phyloP scores from a whole-genome alignment of 2,797 vertebrate species.

The Sebastes ruberrimus region DNA sequence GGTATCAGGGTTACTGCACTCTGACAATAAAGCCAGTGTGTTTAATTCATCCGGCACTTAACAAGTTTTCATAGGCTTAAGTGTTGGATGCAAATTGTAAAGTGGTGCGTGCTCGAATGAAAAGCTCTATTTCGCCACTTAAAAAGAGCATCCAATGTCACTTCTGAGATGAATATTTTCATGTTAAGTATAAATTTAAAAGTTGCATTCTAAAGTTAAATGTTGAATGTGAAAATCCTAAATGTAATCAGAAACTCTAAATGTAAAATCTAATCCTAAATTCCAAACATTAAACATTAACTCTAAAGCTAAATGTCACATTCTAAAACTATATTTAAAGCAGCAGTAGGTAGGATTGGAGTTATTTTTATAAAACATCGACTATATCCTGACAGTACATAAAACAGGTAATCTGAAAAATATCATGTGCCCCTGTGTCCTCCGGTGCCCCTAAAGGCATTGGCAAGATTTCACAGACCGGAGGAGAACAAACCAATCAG shows the following conservation, averaged over 20 bases:
- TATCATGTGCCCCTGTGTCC: no score
- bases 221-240: not conserved
- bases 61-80: conserved; percentile 15
- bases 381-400: no score
- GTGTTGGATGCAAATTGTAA: not conserved
- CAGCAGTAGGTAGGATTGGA: no score
- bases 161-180: not conserved
- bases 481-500: no score
- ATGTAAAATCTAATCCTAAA: not conserved
- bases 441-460: no score
- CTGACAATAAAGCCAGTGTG: conserved; percentile 49
- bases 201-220: not conserved
- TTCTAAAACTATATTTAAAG: not conserved
- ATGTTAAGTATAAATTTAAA: not conserved
- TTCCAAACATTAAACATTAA: not conserved
- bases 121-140: not conserved
- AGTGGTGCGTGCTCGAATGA: not conserved
- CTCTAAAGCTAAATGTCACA: not conserved
- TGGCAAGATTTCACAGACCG: no score
- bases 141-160: not conserved
- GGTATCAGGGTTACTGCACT: conserved; percentile 51
- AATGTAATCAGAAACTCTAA: not conserved
- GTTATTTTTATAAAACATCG: no score
- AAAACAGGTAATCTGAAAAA: no score
- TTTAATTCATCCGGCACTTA: conserved; percentile 32